A percentile compares a stretch with the other conserved stretches of the same genome.
These are phyloP conservation scores for Stenopsyche tienmushanensis DNA, from an alignment of 1,140 invertebrate species.

Conservation along the genomic window DNA sequence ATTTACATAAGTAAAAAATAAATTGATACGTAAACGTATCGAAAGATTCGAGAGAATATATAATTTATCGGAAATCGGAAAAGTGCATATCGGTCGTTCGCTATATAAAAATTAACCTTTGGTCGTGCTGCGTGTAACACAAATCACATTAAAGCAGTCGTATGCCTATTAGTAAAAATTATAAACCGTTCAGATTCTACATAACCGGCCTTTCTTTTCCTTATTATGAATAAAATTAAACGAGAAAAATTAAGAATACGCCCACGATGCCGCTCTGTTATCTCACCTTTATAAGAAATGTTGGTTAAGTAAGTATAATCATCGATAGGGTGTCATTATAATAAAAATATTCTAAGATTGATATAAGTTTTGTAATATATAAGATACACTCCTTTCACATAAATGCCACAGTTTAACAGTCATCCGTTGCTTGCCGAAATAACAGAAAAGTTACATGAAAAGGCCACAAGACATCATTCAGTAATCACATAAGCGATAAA, in stretches of 20 bases:
- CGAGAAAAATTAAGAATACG: too few relatives aligned
- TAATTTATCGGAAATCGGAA: slow-evolving; percentile 39
- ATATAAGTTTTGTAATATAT: background rate
- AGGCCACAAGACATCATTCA: slow-evolving; percentile 41
- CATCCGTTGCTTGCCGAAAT: background rate
- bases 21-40: slow-evolving; percentile 20
- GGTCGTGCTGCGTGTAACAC: slow-evolving; percentile 39
- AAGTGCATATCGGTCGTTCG: slow-evolving; percentile 42
- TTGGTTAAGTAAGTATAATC: too few relatives aligned
- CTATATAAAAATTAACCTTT: slow-evolving; percentile 38
- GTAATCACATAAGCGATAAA: slow-evolving; percentile 37
- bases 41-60: slow-evolving; percentile 28
- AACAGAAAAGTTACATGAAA: slow-evolving; percentile 35
- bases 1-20: slow-evolving; percentile 37
- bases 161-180: background rate
- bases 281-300: too few relatives aligned
- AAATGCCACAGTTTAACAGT: background rate
- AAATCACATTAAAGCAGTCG: slow-evolving; percentile 41
- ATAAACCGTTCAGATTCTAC: background rate
- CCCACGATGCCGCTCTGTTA: too few relatives aligned
- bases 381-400: background rate
- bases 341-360: background rate
- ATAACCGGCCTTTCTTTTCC: background rate
- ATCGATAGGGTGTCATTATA: background rate
- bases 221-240: too few relatives aligned